Conservation (phyloP, 2,888 invertebrate genomes). For the Rhogogaster chlorosoma region DNA sequence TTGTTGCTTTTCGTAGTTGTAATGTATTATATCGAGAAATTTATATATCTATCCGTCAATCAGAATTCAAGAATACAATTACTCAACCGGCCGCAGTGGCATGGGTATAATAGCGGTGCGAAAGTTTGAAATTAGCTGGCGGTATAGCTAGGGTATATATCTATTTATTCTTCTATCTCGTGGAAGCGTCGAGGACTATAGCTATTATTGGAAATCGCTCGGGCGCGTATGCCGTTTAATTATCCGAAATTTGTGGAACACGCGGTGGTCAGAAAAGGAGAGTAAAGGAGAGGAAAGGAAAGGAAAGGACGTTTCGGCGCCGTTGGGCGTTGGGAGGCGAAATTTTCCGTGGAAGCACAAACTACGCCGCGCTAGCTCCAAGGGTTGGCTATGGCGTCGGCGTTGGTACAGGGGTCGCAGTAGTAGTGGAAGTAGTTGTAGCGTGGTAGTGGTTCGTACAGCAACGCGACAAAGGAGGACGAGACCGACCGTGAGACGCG, state of each 20-base stretch:
- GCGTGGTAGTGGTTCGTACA: constrained; percentile 25
- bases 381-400: constrained; percentile 35
- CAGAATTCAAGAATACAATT: too few species aligned
- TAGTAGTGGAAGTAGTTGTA: background rate
- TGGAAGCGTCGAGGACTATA: background rate
- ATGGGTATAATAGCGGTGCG: too few species aligned
- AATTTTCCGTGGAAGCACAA: constrained; percentile 51
- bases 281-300: constrained; percentile 17
- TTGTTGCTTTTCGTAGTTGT: too few species aligned
- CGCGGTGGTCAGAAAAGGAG: constrained; percentile 55
- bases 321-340: constrained; percentile 61
- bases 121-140: background rate
- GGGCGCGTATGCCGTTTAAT: constrained; percentile 35
- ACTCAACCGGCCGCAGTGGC: too few species aligned
- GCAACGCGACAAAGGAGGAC: constrained; percentile 49
- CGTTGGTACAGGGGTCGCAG: background rate
- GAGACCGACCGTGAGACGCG: constrained; percentile 48
- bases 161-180: constrained; percentile 6
- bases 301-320: constrained; percentile 37
- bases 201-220: constrained; percentile 37
- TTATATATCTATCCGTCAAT: too few species aligned
- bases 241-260: constrained; percentile 57
- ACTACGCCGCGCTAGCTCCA: constrained; percentile 24
- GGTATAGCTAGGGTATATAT: background rate
- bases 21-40: too few species aligned